phyloP scores from a whole-genome alignment of 1,140 invertebrate species.

The Camponotus floridanus region DNA sequence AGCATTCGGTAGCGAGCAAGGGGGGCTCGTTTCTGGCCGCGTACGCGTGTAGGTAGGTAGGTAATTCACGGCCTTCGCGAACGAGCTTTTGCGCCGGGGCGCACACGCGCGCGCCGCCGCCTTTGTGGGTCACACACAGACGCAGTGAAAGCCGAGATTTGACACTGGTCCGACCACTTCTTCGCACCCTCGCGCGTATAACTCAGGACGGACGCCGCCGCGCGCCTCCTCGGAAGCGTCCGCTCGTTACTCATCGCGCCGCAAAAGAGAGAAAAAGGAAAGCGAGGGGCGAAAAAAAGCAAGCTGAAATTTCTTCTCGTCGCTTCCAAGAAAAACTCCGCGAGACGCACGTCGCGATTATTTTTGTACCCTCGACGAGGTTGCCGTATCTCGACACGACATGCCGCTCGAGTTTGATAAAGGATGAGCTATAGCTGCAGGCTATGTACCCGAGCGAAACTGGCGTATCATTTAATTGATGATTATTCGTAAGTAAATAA shows the following conservation, averaged over 20 bases:
- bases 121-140: conserved; percentile 67
- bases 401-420: conserved; percentile 7
- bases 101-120: background rate
- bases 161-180: conserved; percentile 70
- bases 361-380: conserved; percentile 36
- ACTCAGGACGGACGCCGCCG: conserved; percentile 43
- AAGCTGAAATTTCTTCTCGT: conserved; percentile 14
- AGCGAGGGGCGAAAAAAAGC: background rate
- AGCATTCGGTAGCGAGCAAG: conserved; percentile 62
- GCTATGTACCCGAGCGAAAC: too few relatives aligned
- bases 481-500: too few relatives aligned
- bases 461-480: too few relatives aligned
- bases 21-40: conserved; percentile 43
- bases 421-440: background rate
- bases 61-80: conserved; percentile 58
- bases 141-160: conserved; percentile 74
- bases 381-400: background rate
- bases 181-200: conserved; percentile 59
- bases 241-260: conserved; percentile 42
- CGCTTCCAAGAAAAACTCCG: conserved; percentile 39
- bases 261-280: conserved; percentile 20
- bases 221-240: conserved; percentile 35
- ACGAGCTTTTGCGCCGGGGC: conserved; percentile 37
- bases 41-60: conserved; percentile 8
- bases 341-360: conserved; percentile 34